These are phyloP conservation scores for Maccullochella peelii DNA, from an alignment of 2,113 vertebrate species.

Conservation along the genomic window DNA sequence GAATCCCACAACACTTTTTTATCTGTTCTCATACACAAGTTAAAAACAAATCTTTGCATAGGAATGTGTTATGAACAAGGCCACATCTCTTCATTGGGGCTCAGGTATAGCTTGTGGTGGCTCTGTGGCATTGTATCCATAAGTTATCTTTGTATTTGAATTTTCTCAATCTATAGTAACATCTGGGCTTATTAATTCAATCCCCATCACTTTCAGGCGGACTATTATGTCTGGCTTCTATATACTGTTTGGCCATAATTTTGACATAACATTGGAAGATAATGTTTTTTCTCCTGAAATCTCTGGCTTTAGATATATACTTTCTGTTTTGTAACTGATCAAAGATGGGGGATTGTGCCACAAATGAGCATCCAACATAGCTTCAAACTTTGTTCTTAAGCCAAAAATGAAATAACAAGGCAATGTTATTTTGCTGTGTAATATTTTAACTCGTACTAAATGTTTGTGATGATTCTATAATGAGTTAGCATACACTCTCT, in stretches of 20 bases:
- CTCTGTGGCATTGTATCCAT: too few relatives aligned
- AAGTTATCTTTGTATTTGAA: background rate
- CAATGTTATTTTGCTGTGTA: background rate
- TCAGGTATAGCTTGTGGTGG: background rate
- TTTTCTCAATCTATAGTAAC: background rate
- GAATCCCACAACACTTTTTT: background rate
- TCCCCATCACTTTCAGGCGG: background rate
- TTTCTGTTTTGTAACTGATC: slow-evolving; percentile 5
- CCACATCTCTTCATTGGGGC: background rate
- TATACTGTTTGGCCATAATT: background rate
- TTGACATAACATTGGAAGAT: background rate
- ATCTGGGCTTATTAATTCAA: background rate
- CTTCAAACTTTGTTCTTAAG: background rate
- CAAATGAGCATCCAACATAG: background rate
- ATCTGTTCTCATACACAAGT: background rate
- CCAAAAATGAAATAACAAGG: background rate
- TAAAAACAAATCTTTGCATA: background rate
- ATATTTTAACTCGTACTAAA: background rate
- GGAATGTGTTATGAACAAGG: too few relatives aligned
- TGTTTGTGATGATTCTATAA: background rate
- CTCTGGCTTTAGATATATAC: background rate
- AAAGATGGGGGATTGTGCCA: background rate
- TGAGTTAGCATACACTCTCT: background rate
- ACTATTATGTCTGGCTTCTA: background rate
- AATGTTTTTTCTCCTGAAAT: background rate